Percentiles rank a stretch among this genome's conserved stretches.
phyloP scores from a whole-genome alignment of 2,113 vertebrate species.

The Lepidiolamprologus cunningtoni region DNA sequence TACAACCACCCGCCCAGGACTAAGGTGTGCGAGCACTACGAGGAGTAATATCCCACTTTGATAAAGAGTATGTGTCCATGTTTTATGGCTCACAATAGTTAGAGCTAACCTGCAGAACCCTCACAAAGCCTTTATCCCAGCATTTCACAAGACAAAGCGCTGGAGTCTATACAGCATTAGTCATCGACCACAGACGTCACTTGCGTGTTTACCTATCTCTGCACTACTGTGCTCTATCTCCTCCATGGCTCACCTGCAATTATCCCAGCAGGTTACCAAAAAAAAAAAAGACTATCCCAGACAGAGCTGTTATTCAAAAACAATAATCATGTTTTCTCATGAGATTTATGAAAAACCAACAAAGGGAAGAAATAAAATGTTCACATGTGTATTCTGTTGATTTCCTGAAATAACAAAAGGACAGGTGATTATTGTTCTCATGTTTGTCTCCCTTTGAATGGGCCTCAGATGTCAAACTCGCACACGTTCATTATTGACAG shows the following conservation, averaged over 20 bases:
- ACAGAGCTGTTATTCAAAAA: constrained; percentile 14
- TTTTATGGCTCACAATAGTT: not conserved
- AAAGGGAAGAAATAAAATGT: not conserved
- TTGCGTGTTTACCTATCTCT: constrained; percentile 30
- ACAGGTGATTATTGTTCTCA: not conserved
- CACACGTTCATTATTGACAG: constrained; percentile 27
- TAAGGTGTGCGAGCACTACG: not conserved
- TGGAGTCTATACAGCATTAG: constrained; percentile 32
- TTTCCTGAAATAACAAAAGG: not conserved
- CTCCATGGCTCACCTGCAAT: constrained; percentile 32
- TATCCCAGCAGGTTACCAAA: constrained; percentile 13
- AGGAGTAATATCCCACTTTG: not conserved
- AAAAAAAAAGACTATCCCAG: not conserved
- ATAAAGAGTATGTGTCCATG: not conserved
- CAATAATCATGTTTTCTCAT: not conserved
- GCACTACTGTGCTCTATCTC: constrained; percentile 7
- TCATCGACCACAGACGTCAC: constrained; percentile 46
- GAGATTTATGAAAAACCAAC: not conserved
- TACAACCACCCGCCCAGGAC: not conserved
- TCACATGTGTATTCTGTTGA: not conserved
- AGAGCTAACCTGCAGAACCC: not conserved
- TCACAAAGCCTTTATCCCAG: not conserved
- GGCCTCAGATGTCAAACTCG: constrained; percentile 19
- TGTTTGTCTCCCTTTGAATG: not conserved
- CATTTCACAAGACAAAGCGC: not conserved